Evolutionary conservation across 2,888 invertebrate species (phyloP), one percentile per base, ranked within the genome.

Genomic region (Nemoura dubitans): DNA sequence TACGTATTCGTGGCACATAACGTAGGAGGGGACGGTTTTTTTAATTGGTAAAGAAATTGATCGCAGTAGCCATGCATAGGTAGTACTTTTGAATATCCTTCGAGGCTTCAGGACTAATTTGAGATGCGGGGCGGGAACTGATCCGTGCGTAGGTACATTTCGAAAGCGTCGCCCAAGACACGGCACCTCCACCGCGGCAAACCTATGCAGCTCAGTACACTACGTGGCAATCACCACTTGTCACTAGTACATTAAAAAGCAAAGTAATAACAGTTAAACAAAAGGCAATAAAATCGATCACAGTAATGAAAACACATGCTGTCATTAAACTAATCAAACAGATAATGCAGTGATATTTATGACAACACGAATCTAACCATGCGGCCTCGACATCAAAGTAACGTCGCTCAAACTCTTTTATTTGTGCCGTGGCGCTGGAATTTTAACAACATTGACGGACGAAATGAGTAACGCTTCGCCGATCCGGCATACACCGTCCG

Each of bases 261-360:
- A 10, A 21, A 59, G 59, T 59, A 21, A 21, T 59, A 21, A 59
- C 59, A 21, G 59, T 59, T 59, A 21, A 59, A 59, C 59, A 59
- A 59, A 59, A 59, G 59, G 59, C 21, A 59, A 59, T 59, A 59
- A 59, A 59, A 59, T 59, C 59, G 59, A 59, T 59, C 59, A 59
- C 21, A 7, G 59, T 14, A 59, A 59, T 21, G 59, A 59, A 59
- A 59, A 59, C 59, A 59, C 78, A 26, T 78, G 26, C 78, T 78
- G 78, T 78, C 78, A 78, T 78, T 78, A 26, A 78, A 27, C 78
- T 28, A 78, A 78, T 78, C 78, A 78, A 78, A 78, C 28, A 78
- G n/a, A 78, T 27, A 27, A 78, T 10, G 27, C 26, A 26, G 14
- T 78, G 78, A 78, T 78, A 78, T 78, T 78, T 78, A 78, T 78